A percentile compares a stretch with the other conserved stretches of the same genome.
These are phyloP conservation scores for Dicerorhinus sumatrensis DNA, from an alignment of 2,113 vertebrate genomes.

Conservation along the genomic window DNA sequence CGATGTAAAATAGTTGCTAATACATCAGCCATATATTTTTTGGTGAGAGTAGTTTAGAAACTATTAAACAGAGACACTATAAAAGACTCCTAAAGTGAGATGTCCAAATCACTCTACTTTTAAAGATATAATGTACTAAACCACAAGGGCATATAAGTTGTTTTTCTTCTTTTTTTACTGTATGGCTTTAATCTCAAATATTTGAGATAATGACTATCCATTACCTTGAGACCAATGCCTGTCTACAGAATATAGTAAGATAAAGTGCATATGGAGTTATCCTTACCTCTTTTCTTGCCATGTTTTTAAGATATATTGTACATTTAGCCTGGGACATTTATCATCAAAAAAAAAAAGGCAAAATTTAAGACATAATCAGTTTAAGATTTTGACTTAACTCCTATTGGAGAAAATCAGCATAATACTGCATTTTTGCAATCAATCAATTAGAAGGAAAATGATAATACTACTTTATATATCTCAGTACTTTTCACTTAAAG, in stretches of 20 bases:
- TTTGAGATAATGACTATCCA: conserved; percentile 68
- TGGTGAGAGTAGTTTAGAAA: not conserved
- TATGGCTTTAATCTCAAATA: conserved; percentile 73
- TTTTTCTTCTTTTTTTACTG: not conserved
- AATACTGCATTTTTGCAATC: conserved; percentile 49
- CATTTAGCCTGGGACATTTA: conserved; percentile 29
- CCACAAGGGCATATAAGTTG: not conserved
- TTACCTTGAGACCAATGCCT: conserved; percentile 52
- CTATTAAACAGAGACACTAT: not conserved
- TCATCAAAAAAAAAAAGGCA: not conserved
- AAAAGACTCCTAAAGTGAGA: not conserved
- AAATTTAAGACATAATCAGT: conserved; percentile 54
- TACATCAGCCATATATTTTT: not conserved
- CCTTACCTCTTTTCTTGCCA: conserved; percentile 50
- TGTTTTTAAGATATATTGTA: conserved; percentile 42
- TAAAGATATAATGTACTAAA: conserved; percentile 28
- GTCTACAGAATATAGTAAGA: conserved; percentile 46
- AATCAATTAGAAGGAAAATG: conserved; percentile 64
- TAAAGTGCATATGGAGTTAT: not conserved
- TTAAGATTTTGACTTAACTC: conserved; percentile 34
- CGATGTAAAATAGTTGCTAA: not conserved
- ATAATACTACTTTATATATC: conserved; percentile 44
- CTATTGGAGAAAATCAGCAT: conserved; percentile 46
- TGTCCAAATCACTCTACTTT: not conserved
- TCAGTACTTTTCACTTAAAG: conserved; percentile 44